Conservation (phyloP, 2,888 invertebrate genomes). For the Dusona sp. region DNA sequence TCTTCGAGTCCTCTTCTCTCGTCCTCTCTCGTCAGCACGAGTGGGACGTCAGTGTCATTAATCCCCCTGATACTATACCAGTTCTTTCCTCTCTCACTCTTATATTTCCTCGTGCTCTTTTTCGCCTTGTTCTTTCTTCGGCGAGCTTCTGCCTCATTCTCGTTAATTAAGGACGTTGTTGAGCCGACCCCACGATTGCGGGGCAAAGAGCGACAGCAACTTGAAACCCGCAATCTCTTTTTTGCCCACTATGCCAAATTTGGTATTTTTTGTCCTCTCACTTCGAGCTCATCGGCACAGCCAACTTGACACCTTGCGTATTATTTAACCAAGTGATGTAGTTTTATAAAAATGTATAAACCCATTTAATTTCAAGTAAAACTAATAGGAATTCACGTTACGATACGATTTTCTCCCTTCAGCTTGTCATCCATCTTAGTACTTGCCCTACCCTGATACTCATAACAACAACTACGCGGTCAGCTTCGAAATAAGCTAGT, state of each 20-base stretch:
- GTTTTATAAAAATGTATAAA: background rate
- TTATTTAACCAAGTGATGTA: too few species aligned
- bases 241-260: conserved; percentile 5
- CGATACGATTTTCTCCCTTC: background rate
- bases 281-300: background rate
- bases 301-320: too few species aligned
- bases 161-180: conserved; percentile 54
- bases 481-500: conserved; percentile 41
- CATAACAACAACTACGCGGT: conserved; percentile 26
- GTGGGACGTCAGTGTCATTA: conserved; percentile 82
- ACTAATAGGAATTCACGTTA: background rate
- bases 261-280: background rate
- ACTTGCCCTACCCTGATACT: background rate
- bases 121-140: conserved; percentile 61
- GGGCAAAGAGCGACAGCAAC: background rate
- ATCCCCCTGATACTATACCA: conserved; percentile 76
- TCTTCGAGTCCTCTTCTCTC: conserved; percentile 38
- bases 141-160: conserved; percentile 65
- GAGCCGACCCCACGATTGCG: background rate
- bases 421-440: conserved; percentile 1
- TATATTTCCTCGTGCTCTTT: conserved; percentile 18
- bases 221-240: background rate
- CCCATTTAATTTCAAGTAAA: conserved; percentile 6
- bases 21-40: conserved; percentile 72
- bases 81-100: conserved; percentile 72